These are phyloP conservation scores for Pyrocoelia pectoralis DNA, from an alignment of 2,888 invertebrate genomes.

Conservation along the genomic window DNA sequence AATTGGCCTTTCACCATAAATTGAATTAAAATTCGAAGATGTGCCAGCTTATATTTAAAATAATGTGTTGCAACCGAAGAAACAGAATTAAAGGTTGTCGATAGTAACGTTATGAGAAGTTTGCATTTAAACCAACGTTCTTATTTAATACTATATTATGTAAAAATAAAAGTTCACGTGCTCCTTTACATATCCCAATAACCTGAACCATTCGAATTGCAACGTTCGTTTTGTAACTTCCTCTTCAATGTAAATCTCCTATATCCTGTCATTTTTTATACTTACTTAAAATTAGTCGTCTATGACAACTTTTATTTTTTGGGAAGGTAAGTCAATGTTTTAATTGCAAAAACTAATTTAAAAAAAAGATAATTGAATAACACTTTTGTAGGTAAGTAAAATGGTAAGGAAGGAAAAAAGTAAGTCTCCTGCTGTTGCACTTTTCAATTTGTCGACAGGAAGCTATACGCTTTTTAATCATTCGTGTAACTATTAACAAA, in stretches of 20 bases:
- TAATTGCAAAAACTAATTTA: neutral
- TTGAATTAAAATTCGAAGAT: no score
- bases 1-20: no score
- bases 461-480: constrained; percentile 26
- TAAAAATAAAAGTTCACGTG: neutral
- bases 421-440: constrained; percentile 31
- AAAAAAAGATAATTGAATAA: neutral
- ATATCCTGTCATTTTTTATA: constrained; percentile 49
- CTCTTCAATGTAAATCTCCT: constrained; percentile 57
- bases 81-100: no score
- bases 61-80: no score
- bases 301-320: constrained; percentile 19
- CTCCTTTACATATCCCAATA: constrained; percentile 30
- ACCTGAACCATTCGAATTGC: constrained; percentile 42
- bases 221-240: constrained; percentile 46
- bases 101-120: no score
- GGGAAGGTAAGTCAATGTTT: constrained; percentile 7
- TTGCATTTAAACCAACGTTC: neutral
- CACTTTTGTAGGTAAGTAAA: constrained; percentile 21
- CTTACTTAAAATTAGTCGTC: constrained; percentile 20
- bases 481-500: constrained; percentile 22
- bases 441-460: constrained; percentile 28
- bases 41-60: no score
- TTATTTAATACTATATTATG: constrained; percentile 1
- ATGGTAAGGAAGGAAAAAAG: constrained; percentile 21